phyloP scores from a whole-genome alignment of 2,888 invertebrate species.

The Lydus trimaculatus region DNA sequence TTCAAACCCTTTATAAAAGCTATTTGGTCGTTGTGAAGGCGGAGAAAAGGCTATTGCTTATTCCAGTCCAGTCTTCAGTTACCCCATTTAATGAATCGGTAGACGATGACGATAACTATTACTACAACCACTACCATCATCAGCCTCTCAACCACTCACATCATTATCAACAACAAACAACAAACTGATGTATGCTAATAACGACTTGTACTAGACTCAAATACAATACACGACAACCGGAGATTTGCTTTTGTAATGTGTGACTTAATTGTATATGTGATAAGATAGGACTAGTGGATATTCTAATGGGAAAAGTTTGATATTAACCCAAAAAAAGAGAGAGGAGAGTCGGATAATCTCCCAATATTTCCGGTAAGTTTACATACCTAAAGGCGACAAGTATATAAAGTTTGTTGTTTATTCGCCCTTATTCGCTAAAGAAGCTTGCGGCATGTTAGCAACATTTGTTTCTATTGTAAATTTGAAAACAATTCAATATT shows the following conservation, averaged over 20 bases:
- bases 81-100: conserved; percentile 23
- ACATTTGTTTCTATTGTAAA: conserved; percentile 1
- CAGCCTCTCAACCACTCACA: not conserved
- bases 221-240: not conserved
- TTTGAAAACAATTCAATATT: not conserved
- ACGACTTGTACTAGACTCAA: not conserved
- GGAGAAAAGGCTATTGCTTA: conserved; percentile 34
- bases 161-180: not conserved
- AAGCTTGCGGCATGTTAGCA: not conserved
- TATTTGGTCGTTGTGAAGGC: conserved; percentile 32
- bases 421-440: not conserved
- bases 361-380: not conserved
- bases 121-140: not conserved
- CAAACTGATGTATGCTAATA: conserved; percentile 2
- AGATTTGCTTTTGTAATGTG: conserved; percentile 1
- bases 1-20: conserved; percentile 20
- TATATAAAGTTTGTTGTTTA: not conserved
- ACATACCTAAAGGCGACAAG: not conserved
- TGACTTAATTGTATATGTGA: not conserved
- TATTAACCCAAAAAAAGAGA: not conserved
- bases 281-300: not conserved
- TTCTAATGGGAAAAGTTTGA: conserved; percentile 6
- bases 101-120: not conserved
- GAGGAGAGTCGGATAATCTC: not conserved
- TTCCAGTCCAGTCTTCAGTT: conserved; percentile 29